A percentile compares a stretch with the other conserved stretches of the same genome.
These are phyloP conservation scores for Cynopterus brachyotis DNA, from an alignment of 2,113 vertebrate species.

Conservation along the genomic window DNA sequence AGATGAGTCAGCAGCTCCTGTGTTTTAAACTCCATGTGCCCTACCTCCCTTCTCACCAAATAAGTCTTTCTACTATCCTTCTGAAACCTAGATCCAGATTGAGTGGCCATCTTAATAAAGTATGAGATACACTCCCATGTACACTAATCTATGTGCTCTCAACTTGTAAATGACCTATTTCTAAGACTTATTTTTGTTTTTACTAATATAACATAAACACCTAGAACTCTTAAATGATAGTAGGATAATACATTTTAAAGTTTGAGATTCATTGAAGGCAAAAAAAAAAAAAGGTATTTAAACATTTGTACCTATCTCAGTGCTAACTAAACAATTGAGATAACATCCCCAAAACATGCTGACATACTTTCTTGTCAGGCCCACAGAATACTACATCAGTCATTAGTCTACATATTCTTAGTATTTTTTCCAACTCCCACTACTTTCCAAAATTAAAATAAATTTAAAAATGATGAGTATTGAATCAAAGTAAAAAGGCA, in stretches of 20 bases:
- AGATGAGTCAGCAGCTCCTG: neutral
- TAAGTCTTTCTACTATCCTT: neutral
- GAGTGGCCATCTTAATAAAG: neutral
- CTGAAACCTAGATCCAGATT: neutral
- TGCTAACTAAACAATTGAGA: neutral
- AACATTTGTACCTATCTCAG: neutral
- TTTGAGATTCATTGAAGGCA: neutral
- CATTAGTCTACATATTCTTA: neutral
- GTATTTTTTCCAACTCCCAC: neutral
- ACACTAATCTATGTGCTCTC: neutral
- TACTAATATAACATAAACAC: neutral
- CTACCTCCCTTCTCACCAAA: neutral
- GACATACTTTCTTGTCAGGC: neutral
- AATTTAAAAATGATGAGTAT: neutral
- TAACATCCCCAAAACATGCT: neutral
- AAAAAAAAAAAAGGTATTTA: neutral
- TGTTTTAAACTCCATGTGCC: neutral
- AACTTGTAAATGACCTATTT: neutral
- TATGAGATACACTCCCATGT: neutral
- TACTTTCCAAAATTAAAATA: conserved; percentile 18
- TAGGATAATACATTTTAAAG: neutral
- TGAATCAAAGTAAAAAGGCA: neutral
- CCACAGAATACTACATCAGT: neutral
- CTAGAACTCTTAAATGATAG: neutral
- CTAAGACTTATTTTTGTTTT: neutral